Evolutionary conservation across 2,113 vertebrate species (phyloP).

Genomic region (Passer montanus): DNA sequence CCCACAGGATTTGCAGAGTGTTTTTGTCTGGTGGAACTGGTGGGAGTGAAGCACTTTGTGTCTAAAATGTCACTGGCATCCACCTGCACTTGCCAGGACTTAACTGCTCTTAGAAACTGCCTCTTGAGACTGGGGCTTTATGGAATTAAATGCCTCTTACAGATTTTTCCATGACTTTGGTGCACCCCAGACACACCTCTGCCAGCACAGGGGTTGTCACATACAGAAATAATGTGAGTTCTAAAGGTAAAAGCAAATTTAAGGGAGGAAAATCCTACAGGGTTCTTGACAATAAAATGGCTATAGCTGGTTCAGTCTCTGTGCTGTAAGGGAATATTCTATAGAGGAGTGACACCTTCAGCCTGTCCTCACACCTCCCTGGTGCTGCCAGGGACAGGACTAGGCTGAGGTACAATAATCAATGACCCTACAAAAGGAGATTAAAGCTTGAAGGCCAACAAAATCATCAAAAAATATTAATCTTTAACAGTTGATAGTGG

Average conservation of each 20-base stretch:
- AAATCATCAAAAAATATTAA: not conserved
- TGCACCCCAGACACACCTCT: not conserved
- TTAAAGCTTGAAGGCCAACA: not conserved
- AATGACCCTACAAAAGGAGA: not conserved
- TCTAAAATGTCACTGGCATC: conserved; percentile 1
- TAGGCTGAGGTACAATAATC: not conserved
- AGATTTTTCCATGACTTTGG: not conserved
- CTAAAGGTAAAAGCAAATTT: not conserved
- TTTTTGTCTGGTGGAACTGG: not conserved
- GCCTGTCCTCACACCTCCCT: not conserved
- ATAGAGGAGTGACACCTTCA: not conserved
- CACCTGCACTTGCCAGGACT: not conserved
- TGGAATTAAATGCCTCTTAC: not conserved
- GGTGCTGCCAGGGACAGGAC: not conserved
- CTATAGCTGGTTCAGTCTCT: not conserved
- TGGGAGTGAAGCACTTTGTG: not conserved
- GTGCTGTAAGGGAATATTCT: not conserved
- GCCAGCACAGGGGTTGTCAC: not conserved
- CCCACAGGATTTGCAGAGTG: not conserved
- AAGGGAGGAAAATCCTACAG: not conserved
- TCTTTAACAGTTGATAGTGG: not conserved
- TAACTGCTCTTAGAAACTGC: not conserved
- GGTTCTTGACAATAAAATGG: not conserved
- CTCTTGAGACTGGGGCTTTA: not conserved
- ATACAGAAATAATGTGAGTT: not conserved